A percentile compares a stretch with the other conserved stretches of the same genome.
phyloP scores from a whole-genome alignment of 2,113 vertebrate genomes.

The Solea solea region DNA sequence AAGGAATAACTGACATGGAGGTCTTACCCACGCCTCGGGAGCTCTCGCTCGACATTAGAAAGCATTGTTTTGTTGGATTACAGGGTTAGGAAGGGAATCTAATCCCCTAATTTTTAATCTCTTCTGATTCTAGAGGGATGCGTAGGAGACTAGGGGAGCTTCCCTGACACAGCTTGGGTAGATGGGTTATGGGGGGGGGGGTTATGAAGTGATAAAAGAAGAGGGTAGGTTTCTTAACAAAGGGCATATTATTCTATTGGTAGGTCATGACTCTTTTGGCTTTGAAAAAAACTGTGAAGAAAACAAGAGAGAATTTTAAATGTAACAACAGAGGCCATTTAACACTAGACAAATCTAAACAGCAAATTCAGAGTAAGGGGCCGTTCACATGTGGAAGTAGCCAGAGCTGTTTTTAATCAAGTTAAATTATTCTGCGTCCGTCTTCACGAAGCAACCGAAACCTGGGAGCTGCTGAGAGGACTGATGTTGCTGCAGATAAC shows the following conservation, averaged over 20 bases:
- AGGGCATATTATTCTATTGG: slow-evolving; percentile 61
- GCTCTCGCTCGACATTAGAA: slow-evolving; percentile 67
- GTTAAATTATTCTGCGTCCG: no score
- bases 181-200: slow-evolving; percentile 58
- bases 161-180: slow-evolving; percentile 72
- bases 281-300: slow-evolving; percentile 23
- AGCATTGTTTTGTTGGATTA: slow-evolving; percentile 84
- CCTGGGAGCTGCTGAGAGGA: no score
- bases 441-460: no score
- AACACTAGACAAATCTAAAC: slow-evolving; percentile 14
- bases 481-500: no score
- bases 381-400: no score
- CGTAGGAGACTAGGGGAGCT: slow-evolving; percentile 51
- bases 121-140: slow-evolving; percentile 76
- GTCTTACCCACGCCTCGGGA: slow-evolving; percentile 74
- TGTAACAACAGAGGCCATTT: neutral
- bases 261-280: slow-evolving; percentile 25
- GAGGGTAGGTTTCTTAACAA: slow-evolving; percentile 67
- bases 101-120: slow-evolving; percentile 84
- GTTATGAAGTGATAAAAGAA: slow-evolving; percentile 43
- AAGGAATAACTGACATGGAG: slow-evolving; percentile 79
- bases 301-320: neutral
- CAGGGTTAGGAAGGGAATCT: slow-evolving; percentile 73
- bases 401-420: no score
- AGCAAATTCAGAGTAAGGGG: slow-evolving; percentile 35